Conservation (phyloP, 2,113 vertebrate species). For the Papio anubis region DNA sequence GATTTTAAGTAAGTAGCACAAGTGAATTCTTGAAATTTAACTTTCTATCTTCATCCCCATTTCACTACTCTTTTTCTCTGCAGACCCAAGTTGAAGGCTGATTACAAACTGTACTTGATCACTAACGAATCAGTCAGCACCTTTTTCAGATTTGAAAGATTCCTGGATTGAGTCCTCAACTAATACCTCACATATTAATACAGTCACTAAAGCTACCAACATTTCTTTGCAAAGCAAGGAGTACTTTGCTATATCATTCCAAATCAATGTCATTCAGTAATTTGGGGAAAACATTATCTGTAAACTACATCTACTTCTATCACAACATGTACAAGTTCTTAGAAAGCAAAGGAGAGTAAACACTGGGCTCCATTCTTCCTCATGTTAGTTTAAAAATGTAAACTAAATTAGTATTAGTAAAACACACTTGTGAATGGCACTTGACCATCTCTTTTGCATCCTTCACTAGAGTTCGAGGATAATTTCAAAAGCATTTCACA, state of each 20-base stretch:
- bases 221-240: not conserved
- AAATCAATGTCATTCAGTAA: not conserved
- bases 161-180: not conserved
- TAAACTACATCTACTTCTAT: not conserved
- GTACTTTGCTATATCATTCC: not conserved
- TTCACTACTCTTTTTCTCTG: not conserved
- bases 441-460: not conserved
- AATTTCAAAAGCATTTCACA: conserved; percentile 9
- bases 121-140: not conserved
- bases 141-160: not conserved
- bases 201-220: not conserved
- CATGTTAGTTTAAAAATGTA: not conserved
- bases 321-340: not conserved
- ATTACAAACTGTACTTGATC: not conserved
- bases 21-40: not conserved
- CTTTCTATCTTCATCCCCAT: not conserved
- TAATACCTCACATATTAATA: not conserved
- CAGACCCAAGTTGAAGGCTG: not conserved
- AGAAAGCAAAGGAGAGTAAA: not conserved
- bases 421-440: not conserved
- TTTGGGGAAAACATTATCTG: not conserved
- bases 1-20: not conserved
- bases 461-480: not conserved
- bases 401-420: not conserved
- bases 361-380: not conserved